phyloP scores from a whole-genome alignment of 2,113 vertebrate species.

The Cryptomyrus ogoouensis region DNA sequence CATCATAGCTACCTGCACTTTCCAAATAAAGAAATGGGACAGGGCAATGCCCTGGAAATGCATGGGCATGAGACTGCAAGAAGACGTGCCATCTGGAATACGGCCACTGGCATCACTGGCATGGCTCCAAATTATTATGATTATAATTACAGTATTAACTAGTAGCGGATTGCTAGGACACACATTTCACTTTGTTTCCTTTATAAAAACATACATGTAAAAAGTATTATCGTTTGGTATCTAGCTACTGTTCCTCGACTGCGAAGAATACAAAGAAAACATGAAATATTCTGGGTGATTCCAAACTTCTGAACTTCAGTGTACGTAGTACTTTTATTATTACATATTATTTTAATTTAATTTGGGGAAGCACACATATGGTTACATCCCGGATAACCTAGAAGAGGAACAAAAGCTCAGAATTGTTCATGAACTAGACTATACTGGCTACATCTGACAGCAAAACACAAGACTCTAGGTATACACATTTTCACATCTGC shows the following conservation, averaged over 20 bases:
- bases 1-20: background rate
- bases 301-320: background rate
- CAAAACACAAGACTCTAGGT: background rate
- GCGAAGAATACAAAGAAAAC: background rate
- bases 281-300: background rate
- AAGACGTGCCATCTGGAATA: background rate
- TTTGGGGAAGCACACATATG: background rate
- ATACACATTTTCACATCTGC: background rate
- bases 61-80: background rate
- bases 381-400: conserved; percentile 18
- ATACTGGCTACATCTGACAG: background rate
- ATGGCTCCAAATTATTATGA: background rate
- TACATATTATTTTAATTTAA: background rate
- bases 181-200: background rate
- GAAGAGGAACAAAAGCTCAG: conserved; percentile 17
- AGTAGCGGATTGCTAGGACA: background rate
- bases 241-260: background rate
- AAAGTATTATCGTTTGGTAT: background rate
- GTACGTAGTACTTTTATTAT: background rate
- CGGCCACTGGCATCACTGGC: background rate
- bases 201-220: background rate
- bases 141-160: background rate
- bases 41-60: background rate
- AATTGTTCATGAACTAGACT: background rate
- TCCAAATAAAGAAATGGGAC: background rate